Percentiles rank a stretch among this genome's conserved stretches.
Conservation (phyloP, 2,797 vertebrate genomes). For the Lindbergichthys nudifrons region DNA sequence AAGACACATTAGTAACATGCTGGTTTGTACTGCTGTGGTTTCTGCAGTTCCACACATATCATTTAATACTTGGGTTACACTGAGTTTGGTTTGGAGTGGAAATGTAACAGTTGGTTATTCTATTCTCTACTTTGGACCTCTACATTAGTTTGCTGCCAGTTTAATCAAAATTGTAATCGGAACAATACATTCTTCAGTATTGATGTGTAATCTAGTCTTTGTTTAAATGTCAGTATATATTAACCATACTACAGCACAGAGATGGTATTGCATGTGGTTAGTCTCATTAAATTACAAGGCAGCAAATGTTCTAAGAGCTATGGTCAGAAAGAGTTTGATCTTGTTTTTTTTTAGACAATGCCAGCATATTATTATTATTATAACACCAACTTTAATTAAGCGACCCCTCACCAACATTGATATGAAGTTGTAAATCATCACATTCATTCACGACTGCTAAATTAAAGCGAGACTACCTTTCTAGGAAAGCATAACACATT, state of each 20-base stretch:
- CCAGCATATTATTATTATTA: not conserved
- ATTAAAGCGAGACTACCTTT: slow-evolving; percentile 1
- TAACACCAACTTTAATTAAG: slow-evolving; percentile 5
- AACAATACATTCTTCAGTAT: slow-evolving; percentile 12
- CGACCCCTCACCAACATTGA: not conserved
- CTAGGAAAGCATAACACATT: not conserved
- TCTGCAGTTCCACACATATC: slow-evolving; percentile 34
- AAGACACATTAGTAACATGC: slow-evolving; percentile 47
- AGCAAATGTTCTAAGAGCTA: not conserved
- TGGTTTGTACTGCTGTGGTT: slow-evolving; percentile 38
- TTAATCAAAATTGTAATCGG: not conserved
- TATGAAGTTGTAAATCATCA: slow-evolving; percentile 2
- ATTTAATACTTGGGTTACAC: slow-evolving; percentile 17
- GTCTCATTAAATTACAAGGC: slow-evolving; percentile 22
- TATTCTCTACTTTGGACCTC: not conserved
- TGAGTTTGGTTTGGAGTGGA: slow-evolving; percentile 33
- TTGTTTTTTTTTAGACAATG: not conserved
- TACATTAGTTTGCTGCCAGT: not conserved
- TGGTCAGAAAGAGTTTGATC: slow-evolving; percentile 4
- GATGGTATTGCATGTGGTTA: slow-evolving; percentile 13
- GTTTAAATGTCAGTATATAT: slow-evolving; percentile 4
- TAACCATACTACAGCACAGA: slow-evolving; percentile 9
- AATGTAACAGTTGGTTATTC: not conserved
- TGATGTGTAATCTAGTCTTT: slow-evolving; percentile 18
- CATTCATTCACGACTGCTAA: not conserved